A percentile compares a stretch with the other conserved stretches of the same genome.
These are phyloP conservation scores for Delichon dasypus DNA, from an alignment of 2,797 vertebrate genomes.

Conservation along the genomic window DNA sequence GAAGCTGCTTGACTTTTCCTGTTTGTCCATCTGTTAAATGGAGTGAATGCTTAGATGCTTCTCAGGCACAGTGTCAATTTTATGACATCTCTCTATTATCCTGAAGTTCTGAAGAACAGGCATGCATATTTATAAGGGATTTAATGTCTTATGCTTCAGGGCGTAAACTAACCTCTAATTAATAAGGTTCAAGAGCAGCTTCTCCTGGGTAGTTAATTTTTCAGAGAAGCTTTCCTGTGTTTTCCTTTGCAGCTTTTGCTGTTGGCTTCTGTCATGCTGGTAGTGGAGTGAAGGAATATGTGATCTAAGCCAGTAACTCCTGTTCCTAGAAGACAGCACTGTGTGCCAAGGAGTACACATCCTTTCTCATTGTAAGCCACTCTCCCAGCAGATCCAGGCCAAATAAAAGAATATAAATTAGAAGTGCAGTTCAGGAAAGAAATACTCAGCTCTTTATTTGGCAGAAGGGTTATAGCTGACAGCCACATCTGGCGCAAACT, in stretches of 20 bases:
- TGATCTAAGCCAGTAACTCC: background rate
- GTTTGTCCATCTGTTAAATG: slow-evolving; percentile 20
- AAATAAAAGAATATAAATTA: slow-evolving; percentile 1
- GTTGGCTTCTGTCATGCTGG: background rate
- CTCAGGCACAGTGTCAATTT: background rate
- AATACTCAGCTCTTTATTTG: background rate
- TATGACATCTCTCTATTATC: slow-evolving; percentile 13
- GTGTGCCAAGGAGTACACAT: background rate
- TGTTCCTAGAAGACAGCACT: slow-evolving; percentile 27
- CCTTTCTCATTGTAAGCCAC: background rate
- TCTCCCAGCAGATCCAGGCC: background rate
- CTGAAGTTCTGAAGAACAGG: background rate
- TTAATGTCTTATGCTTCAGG: slow-evolving; percentile 20
- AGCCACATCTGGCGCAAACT: background rate
- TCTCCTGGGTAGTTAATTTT: background rate
- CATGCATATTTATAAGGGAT: slow-evolving; percentile 45
- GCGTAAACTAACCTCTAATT: slow-evolving; percentile 49
- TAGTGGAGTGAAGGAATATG: background rate
- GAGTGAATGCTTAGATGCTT: background rate
- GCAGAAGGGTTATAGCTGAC: background rate
- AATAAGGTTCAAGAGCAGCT: slow-evolving; percentile 42
- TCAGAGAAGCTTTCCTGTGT: background rate
- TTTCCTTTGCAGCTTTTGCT: slow-evolving; percentile 15
- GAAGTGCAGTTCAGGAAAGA: background rate
- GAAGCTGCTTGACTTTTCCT: slow-evolving; percentile 18